Evolutionary conservation across 2,113 vertebrate species (phyloP), one percentile per base, ranked within the genome.

Genomic region (Marmota monax): DNA sequence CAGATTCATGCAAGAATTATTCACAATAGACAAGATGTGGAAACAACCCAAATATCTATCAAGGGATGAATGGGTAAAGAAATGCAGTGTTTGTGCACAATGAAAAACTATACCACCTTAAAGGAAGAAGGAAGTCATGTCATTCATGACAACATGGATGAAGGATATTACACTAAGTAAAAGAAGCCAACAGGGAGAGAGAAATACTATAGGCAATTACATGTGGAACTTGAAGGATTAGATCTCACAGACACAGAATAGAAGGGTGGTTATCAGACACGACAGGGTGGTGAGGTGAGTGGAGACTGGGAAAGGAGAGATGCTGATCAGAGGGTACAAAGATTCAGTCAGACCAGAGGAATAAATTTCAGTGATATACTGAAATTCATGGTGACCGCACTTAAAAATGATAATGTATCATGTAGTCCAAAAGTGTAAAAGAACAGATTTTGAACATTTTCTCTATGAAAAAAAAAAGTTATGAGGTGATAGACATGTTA

Each of bases 271-370:
- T 86, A n/a, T 22, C 20, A 13, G 42, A 16, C 5, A 5, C 27
- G 9, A 6, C 2, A 11, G 2, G 17, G 45, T 10, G 7, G n/a
- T 48, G 42, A 20, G 11, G 39, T 7, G 2, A 9, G 12, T 69
- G 83, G 53, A 23, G 14, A 25, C 27, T 13, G 22, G 20, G 34
- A 25, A n/a, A 53, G 34, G 7, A 13, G 20, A 3, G 23, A 27
- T 39, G 34, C 56, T 56, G 20, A 7, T 23, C 14, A 53, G 34
- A 53, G 42, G 11, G 3, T 17, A 85, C 32, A 5, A 18, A 25
- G 34, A 53, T 53, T n/a, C 6, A 32, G 82, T 34, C 61, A 45
- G 27, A 69, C 17, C 27, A 25, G 23, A 39, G 13, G 34, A 37
- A 20, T n/a, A 73, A 72, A 23, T 20, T 72, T 53, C 3, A 18